Evolutionary conservation across 2,797 vertebrate genomes (phyloP), one percentile per base, ranked within the genome.

Genomic region (Danio tinwini): DNA sequence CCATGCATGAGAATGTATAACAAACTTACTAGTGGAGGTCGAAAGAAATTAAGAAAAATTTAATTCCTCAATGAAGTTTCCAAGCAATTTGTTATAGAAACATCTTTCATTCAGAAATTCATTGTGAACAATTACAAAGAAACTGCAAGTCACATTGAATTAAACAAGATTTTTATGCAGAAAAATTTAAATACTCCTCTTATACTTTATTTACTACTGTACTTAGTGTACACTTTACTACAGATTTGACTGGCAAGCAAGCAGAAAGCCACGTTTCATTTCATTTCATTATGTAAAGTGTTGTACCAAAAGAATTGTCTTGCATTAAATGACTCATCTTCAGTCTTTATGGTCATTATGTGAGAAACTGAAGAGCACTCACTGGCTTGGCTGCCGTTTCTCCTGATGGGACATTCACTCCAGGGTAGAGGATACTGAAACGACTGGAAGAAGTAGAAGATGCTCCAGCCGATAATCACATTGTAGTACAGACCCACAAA

Each of bases 361-460:
- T 61, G 71, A 45, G 40, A 39, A 84, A 53, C 63, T 82, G 68
- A 59, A 81, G 61, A 39, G 11, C 13, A 77, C 85, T 86, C 44
- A 96, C 98, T 92, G 11, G 94, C 92, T 88, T 93, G 80, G 0
- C 91, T 94, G 88, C 96, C 97, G 0, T 99, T 99, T 82, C 74
- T 95, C 79, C 90, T 62, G 4, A 96, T 85, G 77, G 96, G 96
- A 45, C 96, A 96, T 53, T 96, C 94, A 1, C 92, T 94, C 96
- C 96, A 96, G 65, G 96, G 96, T 44, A 96, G 89, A 0, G 96
- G 96, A 81, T 94, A 95, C 89, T 96, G 96, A 90, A 96, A 96
- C 13, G 96, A 96, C 87, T 96, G 92, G 70, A 96, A 96, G 89
- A 96, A 96, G 89, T 96, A 96, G 77, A 96, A 96, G 90, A 96